Evolutionary conservation across 2,113 vertebrate genomes (phyloP).

Genomic region (Sterrhoptilus dennistouni): DNA sequence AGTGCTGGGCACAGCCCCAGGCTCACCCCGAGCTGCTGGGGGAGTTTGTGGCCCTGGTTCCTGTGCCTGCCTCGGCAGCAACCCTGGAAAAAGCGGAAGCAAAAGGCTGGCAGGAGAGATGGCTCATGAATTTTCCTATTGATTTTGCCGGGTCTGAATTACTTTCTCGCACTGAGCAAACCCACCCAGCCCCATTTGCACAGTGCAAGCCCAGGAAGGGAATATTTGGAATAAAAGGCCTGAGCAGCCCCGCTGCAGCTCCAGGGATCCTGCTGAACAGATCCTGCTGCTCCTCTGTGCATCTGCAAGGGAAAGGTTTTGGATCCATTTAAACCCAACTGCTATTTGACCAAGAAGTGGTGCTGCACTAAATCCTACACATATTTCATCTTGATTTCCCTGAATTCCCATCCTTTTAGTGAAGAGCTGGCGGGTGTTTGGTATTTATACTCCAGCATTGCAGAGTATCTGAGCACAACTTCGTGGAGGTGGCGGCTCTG

Average conservation of each 20-base stretch:
- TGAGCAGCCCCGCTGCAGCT: background rate
- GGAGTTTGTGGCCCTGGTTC: rapidly evolving
- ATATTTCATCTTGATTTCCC: background rate
- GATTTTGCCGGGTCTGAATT: background rate
- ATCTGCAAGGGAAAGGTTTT: background rate
- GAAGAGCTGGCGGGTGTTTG: background rate
- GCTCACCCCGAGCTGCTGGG: background rate
- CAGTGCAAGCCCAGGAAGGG: rapidly evolving
- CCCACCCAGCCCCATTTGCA: background rate
- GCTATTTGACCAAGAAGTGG: background rate
- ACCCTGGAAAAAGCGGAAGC: rapidly evolving
- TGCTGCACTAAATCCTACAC: background rate
- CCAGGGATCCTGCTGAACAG: background rate
- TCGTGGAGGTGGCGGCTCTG: background rate
- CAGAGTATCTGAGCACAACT: background rate
- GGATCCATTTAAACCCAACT: background rate
- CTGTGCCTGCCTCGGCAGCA: rapidly evolving
- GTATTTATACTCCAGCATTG: background rate
- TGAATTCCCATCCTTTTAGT: background rate
- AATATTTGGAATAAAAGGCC: background rate
- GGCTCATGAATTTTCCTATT: background rate
- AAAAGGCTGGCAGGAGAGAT: background rate
- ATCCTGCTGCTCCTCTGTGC: background rate
- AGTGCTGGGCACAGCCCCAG: rapidly evolving
- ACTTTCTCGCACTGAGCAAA: background rate